A percentile compares a stretch with the other conserved stretches of the same genome.
Evolutionary conservation across 2,888 invertebrate genomes (phyloP).

Genomic region (Erynnis tages): DNA sequence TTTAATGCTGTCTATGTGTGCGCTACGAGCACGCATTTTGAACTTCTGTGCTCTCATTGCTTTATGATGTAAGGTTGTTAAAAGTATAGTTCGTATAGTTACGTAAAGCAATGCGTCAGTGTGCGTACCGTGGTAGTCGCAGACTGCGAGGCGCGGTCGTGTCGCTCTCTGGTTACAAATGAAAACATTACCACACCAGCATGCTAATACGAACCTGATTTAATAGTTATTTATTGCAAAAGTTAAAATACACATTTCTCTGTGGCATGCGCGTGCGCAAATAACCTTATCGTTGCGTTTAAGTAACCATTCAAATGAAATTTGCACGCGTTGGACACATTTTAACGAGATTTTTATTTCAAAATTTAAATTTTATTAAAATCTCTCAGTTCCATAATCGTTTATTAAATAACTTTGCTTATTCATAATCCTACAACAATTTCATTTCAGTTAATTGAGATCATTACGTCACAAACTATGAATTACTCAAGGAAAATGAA

Average conservation of each 20-base stretch:
- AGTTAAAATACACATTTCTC: constrained; percentile 18
- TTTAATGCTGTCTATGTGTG: no score
- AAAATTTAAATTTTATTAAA: no score
- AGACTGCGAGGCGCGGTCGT: constrained; percentile 42
- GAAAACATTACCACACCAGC: constrained; percentile 15
- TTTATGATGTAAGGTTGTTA: constrained; percentile 18
- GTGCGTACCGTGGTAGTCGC: constrained; percentile 34
- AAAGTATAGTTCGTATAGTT: constrained; percentile 25
- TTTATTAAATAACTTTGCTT: no score
- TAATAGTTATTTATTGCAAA: constrained; percentile 12
- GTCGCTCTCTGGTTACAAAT: constrained; percentile 21
- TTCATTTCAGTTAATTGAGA: no score
- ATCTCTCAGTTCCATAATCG: no score
- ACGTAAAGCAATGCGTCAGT: constrained; percentile 30
- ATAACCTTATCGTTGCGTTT: constrained; percentile 6
- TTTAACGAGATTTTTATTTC: no score
- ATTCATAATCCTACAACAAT: no score
- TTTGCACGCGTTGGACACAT: no score
- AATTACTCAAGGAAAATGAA: constrained; percentile 24
- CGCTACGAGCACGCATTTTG: no score
- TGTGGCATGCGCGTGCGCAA: constrained; percentile 4
- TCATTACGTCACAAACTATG: no score
- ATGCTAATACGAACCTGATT: constrained; percentile 21
- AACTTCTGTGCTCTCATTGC: no score
- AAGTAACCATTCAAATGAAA: no score